Conservation (phyloP, 2,888 invertebrate genomes). For the Neelides folsomi region DNA sequence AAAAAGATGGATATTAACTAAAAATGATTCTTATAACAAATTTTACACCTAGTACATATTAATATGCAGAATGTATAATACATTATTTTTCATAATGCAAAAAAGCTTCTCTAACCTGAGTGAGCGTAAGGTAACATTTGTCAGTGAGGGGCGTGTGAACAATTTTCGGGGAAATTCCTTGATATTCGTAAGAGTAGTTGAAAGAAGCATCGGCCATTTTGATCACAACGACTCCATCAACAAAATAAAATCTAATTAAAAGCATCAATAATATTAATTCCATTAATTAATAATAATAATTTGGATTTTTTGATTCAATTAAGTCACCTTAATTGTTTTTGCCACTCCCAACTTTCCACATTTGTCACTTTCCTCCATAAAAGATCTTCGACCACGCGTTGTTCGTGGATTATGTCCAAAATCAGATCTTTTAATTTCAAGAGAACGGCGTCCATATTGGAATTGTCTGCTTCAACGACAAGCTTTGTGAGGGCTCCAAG, state of each 20-base stretch:
- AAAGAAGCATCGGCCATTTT: conserved; percentile 90
- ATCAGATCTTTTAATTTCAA: conserved; percentile 83
- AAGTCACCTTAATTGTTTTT: conserved; percentile 71
- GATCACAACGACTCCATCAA: conserved; percentile 50
- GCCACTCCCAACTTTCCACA: conserved; percentile 79
- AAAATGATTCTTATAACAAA: no score
- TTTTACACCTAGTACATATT: no score
- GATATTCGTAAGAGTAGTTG: conserved; percentile 92
- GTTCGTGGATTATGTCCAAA: conserved; percentile 83
- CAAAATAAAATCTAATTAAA: conserved; percentile 53
- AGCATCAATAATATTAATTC: not conserved
- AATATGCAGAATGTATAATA: no score
- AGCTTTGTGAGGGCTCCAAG: conserved; percentile 43
- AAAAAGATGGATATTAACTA: not conserved
- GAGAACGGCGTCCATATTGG: conserved; percentile 45
- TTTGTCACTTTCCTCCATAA: conserved; percentile 51
- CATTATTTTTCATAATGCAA: no score
- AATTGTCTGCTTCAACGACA: conserved; percentile 35
- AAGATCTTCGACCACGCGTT: conserved; percentile 64
- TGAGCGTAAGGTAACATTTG: conserved; percentile 91
- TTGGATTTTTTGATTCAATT: not conserved
- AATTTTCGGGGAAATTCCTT: conserved; percentile 88
- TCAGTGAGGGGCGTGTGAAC: conserved; percentile 94
- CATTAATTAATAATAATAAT: not conserved
- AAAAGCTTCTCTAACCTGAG: conserved; percentile 51